Base-by-base conservation (phyloP, 2,113 vertebrate species). In the Cololabis saira region DNA sequence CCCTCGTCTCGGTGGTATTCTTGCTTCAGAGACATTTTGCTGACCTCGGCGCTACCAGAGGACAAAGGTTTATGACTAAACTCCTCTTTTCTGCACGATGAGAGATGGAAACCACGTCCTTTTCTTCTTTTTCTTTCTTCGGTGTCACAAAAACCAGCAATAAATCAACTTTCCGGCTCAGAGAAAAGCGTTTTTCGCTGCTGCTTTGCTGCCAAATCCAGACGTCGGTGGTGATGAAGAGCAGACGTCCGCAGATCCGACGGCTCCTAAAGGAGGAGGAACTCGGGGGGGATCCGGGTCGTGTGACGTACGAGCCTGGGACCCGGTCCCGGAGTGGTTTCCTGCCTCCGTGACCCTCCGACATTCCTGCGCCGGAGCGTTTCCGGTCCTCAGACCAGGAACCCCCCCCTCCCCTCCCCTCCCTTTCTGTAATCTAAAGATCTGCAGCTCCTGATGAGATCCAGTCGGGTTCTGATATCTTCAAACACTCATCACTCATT, bases 341-440 rank as follows among this genome's bases (percentile, higher is more conserved):
- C 78, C 84, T 80, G 73, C 71, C 22, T 77, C 17, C 51, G 9
- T 66, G 37, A 64, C 50, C 14, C 52, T 62, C 58, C 57, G 55
- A 67, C 84, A 88, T 90, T 85, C 80, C 70, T 73, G 56, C 41
- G 22, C 56, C 67, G 69, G 68, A 77, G 59, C 88, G 65, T 76
- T 89, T 87, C 89, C 75, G 56, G 81, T 80, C 33, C 33, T 37
- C 33, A 37, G 33, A 37, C 6, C 33, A 37, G 10, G 33, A 11
- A 37, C 33, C 33, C 33, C 33, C 33, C 33, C 6, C 6, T n/a
- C 33, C 33, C 33, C 33, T 11, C 6, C 33, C 33, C 33, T 9
- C 33, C 33, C 6, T 1, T 5, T 27, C 24, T 27, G 24, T 27
- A 27, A 11, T 37, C 33, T 37, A 37, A 37, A 37, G 10, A 37